A percentile compares a stretch with the other conserved stretches of the same genome.
phyloP scores from a whole-genome alignment of 2,797 vertebrate genomes.

The Gobionotothen gibberifrons region DNA sequence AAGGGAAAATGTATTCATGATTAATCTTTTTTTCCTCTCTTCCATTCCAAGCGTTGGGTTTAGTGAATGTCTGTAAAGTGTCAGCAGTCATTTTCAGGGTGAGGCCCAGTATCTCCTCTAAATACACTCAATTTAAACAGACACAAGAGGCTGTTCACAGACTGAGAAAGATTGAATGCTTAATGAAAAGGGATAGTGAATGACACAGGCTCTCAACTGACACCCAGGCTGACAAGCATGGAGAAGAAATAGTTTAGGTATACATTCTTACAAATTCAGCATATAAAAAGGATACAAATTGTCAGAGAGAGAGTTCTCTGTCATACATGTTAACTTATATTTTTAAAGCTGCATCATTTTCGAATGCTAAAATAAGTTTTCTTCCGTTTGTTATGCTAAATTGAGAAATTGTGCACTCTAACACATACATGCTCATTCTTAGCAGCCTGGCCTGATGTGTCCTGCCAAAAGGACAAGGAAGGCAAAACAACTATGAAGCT shows the following conservation, averaged over 20 bases:
- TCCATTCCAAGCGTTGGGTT: constrained; percentile 51
- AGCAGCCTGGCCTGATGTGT: background rate
- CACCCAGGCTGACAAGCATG: constrained; percentile 27
- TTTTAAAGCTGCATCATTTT: background rate
- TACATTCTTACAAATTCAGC: constrained; percentile 18
- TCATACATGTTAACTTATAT: background rate
- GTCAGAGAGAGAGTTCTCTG: background rate
- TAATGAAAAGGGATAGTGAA: constrained; percentile 49
- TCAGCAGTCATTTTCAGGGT: constrained; percentile 69
- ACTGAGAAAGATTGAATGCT: constrained; percentile 41
- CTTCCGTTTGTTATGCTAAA: background rate
- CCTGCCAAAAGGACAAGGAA: background rate
- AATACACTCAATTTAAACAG: constrained; percentile 64
- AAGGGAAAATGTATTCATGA: constrained; percentile 78
- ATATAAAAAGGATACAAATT: constrained; percentile 26
- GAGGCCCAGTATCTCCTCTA: constrained; percentile 66
- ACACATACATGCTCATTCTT: background rate
- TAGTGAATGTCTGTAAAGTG: constrained; percentile 69
- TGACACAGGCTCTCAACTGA: constrained; percentile 35
- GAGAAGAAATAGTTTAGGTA: constrained; percentile 20
- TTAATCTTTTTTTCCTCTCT: constrained; percentile 63
- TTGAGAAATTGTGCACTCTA: background rate
- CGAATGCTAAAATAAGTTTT: background rate
- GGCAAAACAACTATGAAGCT: background rate
- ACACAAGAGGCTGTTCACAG: constrained; percentile 62